Conservation (phyloP, 37 sponge, comb jelly and placozoan species). For the Halichondria panicea region DNA sequence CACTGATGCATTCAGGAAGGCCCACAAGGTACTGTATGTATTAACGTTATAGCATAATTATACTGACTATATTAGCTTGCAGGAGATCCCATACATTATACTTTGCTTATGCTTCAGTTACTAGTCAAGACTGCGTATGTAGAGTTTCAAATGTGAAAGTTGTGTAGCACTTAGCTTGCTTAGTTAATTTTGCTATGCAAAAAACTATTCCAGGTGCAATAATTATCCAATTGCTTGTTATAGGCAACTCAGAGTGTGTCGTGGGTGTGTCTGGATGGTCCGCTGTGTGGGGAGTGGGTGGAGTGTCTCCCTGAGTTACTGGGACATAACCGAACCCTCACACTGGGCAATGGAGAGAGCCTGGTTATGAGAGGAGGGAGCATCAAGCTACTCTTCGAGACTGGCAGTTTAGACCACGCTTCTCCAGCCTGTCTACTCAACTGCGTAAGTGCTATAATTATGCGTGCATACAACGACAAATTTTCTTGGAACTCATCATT, state of each 20-base stretch:
- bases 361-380: conserved; percentile 31
- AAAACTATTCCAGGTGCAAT: too few species aligned
- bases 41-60: too few species aligned
- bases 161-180: too few species aligned
- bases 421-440: conserved; percentile 55
- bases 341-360: conserved; percentile 74
- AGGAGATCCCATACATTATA: too few species aligned
- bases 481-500: background rate
- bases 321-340: conserved; percentile 13
- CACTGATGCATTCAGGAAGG: conserved; percentile 74
- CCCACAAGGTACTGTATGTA: conserved; percentile 63
- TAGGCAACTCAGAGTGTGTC: conserved; percentile 59
- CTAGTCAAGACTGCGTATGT: too few species aligned
- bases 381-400: conserved; percentile 79
- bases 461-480: background rate
- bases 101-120: too few species aligned
- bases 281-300: conserved; percentile 32
- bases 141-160: too few species aligned
- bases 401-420: conserved; percentile 56
- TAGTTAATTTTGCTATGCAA: too few species aligned
- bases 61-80: too few species aligned
- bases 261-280: conserved; percentile 77
- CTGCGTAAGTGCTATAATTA: conserved; percentile 56
- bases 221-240: background rate
- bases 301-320: conserved; percentile 42